Base-by-base conservation (phyloP, 2,797 vertebrate genomes). In the Poecilia picta region DNA sequence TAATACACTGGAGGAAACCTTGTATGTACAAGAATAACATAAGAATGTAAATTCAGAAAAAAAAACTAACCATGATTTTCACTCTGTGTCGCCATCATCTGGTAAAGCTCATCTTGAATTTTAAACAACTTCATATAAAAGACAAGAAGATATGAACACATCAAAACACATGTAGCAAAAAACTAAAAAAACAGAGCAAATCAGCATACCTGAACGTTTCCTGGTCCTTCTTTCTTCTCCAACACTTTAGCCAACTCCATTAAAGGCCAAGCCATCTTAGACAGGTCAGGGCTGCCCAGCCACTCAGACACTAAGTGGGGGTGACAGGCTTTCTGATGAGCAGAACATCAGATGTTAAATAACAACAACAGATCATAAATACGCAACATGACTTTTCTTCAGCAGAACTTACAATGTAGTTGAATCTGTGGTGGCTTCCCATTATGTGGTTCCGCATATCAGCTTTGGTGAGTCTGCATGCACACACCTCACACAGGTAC, bases 401-500 rank as follows among this genome's bases (percentile, higher is more conserved):
- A 25, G 12, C 8, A 4, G 41, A 46, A 88, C 95, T 93, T 84
- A 95, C 95, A 31, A 94, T 94, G 85, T 95, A 96, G 80, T 90
- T 94, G 86, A 92, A 95, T 89, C 93, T 89, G 85, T 96, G 94
- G 64, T 92, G 89, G 72, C 93, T 94, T 71, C 94, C 94, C 84
- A 92, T 82, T 36, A 96, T 95, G 89, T 96, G 95, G 87, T 91
- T 94, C 25, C 92, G 88, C 64, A 94, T 89, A 77, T 95, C 95
- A 2, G 89, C 77, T 83, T 89, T 92, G 64, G 51, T 81, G 2
- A 92, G 87, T 28, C 89, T 92, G 83, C 93, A 87, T 47, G 84
- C 8, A 59, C 95, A 96, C 83, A 86, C 93, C 36, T 92, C 91
- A 83, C 95, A 95, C 53, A 95, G 74, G 79, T 94, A 96, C 55